Base-by-base conservation (phyloP, 2,113 vertebrate species). In the Apus apus region DNA sequence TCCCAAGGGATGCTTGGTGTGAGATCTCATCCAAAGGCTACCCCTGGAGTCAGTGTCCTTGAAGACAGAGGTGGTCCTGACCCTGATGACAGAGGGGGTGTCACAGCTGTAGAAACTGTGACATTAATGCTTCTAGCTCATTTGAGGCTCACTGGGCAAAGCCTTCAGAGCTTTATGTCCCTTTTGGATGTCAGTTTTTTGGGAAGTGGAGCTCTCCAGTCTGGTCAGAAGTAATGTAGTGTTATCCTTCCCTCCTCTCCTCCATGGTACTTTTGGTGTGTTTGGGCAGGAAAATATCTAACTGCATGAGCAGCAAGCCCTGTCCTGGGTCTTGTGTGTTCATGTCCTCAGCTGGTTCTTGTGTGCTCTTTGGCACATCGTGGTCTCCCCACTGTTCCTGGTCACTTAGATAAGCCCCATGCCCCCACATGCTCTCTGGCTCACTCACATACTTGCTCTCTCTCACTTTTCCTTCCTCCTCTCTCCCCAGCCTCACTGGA, bases 71-170 rank as follows among this genome's bases (percentile, higher is more conserved):
- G 45, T 6, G 8, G 8, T 48, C 43, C 36, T 58, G 85, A 5
- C 36, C 29, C 26, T 43, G 20, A 1, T 30, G 78, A 21, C 58
- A 10, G 12, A 21, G 36, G 3, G 9, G 15, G 9, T 23, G n/a
- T 83, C 66, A 34, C 29, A 82, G 57, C 61, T 53, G 11, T 20
- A 22, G 23, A 25, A 5, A 1, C 11, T 60, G 27, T 40, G 51
- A 19, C 1, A 0, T 66, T 25, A 14, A 4, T 51, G 57, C 34
- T 6, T 8, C 11, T 10, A 3, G 4, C 29, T 79, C 40, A 5
- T 40, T 51, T 30, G 18, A 54, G 32, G 21, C 7, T 73, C 27
- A 11, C 5, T 16, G 32, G 40, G 32, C 30, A 60, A n/a, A 66
- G 15, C 13, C 29, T 81, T 38, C 3, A 2, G 36, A 68, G 14